Evolutionary conservation across 2,797 vertebrate genomes (phyloP).

Genomic region (Coracias cyanogaster): DNA sequence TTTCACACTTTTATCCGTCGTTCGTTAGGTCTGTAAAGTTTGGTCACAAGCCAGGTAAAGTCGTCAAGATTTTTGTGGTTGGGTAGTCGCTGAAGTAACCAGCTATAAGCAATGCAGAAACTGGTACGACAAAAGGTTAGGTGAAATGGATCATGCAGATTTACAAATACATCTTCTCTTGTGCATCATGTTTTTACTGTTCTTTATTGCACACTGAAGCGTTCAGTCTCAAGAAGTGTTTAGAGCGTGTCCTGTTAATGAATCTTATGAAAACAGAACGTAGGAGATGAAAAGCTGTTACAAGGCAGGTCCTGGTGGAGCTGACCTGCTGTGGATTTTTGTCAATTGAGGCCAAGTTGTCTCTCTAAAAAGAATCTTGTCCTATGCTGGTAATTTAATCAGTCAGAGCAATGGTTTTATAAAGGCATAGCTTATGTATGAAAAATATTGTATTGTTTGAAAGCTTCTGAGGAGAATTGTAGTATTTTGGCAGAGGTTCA

Average conservation of each 20-base stretch:
- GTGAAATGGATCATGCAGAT: neutral
- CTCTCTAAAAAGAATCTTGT: neutral
- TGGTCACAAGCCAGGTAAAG: neutral
- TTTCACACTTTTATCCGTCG: neutral
- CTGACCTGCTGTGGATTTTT: constrained; percentile 1
- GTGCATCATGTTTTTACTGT: neutral
- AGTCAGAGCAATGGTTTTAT: neutral
- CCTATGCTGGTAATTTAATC: constrained; percentile 25
- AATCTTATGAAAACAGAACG: neutral
- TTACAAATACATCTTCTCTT: neutral
- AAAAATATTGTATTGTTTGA: constrained; percentile 25
- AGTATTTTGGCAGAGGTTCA: constrained; percentile 59
- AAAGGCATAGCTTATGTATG: neutral
- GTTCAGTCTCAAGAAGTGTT: neutral
- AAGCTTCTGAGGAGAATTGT: constrained; percentile 46
- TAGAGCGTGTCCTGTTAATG: neutral
- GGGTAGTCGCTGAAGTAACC: neutral
- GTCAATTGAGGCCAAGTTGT: neutral
- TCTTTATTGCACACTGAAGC: neutral
- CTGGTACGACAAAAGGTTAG: neutral
- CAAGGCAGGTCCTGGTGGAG: neutral
- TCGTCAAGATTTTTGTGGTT: neutral
- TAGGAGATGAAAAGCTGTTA: constrained; percentile 7
- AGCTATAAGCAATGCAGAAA: neutral
- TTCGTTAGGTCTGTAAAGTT: constrained; percentile 1